Percentiles rank a stretch among this genome's conserved stretches.
phyloP scores from a whole-genome alignment of 2,113 vertebrate genomes.

The Spermophilus dauricus region DNA sequence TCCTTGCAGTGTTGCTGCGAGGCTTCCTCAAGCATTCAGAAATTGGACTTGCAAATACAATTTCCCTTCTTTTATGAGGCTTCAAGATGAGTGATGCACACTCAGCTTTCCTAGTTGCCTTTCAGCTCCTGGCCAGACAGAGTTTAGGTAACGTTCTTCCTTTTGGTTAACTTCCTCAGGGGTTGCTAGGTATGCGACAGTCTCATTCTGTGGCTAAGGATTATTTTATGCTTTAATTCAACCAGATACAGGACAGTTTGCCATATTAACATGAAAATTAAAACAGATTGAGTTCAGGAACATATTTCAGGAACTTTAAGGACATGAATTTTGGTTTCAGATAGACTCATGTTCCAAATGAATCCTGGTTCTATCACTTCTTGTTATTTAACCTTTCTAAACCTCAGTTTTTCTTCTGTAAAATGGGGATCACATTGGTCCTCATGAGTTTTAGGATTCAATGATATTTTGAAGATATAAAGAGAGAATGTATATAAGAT shows the following conservation, averaged over 20 bases:
- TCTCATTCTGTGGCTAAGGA: conserved; percentile 40
- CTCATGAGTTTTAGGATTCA: neutral
- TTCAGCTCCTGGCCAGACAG: conserved; percentile 79
- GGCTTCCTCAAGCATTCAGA: conserved; percentile 82
- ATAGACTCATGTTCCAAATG: neutral
- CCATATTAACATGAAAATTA: conserved; percentile 58
- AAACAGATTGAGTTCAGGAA: conserved; percentile 36
- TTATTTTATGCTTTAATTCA: conserved; percentile 65
- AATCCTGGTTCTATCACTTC: conserved; percentile 1
- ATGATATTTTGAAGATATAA: conserved; percentile 31
- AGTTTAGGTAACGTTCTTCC: conserved; percentile 78
- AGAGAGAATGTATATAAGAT: neutral
- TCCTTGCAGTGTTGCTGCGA: conserved; percentile 76
- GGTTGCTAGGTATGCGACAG: conserved; percentile 37
- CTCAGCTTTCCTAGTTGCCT: conserved; percentile 69
- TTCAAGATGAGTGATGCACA: conserved; percentile 85
- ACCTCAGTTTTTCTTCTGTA: conserved; percentile 27
- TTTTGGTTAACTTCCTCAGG: conserved; percentile 67
- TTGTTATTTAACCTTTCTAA: neutral
- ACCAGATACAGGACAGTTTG: neutral
- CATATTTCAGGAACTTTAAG: neutral
- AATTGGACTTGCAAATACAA: conserved; percentile 87
- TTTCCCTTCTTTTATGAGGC: conserved; percentile 84
- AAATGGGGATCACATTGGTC: conserved; percentile 13
- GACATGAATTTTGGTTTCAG: neutral